Conservation (phyloP, 1,140 invertebrate genomes). For the Orius laevigatus region DNA sequence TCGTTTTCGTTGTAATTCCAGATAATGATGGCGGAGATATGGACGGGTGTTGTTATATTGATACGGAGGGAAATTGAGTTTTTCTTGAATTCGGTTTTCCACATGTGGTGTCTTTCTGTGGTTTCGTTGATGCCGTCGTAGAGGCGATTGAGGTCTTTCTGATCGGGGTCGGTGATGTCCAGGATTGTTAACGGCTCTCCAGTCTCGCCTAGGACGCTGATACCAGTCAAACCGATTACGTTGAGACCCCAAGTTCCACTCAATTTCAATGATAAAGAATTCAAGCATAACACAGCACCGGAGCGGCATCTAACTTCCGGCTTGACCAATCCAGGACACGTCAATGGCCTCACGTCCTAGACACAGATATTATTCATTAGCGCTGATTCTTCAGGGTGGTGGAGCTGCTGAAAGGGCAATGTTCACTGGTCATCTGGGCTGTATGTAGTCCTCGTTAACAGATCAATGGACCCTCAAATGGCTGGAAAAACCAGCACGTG, state of each 20-base stretch:
- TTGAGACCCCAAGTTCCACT: slow-evolving; percentile 18
- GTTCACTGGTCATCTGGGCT: no score
- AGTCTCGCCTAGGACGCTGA: slow-evolving; percentile 30
- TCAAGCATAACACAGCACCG: slow-evolving; percentile 20
- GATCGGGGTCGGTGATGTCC: slow-evolving; percentile 12
- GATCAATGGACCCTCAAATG: no score
- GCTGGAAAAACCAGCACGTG: no score
- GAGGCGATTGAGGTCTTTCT: slow-evolving; percentile 23
- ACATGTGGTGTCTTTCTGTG: slow-evolving; percentile 41
- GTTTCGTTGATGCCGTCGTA: slow-evolving; percentile 42
- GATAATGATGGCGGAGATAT: slow-evolving; percentile 36
- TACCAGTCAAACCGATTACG: slow-evolving; percentile 32
- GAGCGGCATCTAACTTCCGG: not conserved
- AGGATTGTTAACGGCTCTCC: slow-evolving; percentile 22
- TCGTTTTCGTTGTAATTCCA: slow-evolving; percentile 70
- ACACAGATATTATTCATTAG: no score
- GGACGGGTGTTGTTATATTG: slow-evolving; percentile 20
- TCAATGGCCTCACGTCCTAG: slow-evolving; percentile 22
- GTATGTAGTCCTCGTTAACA: no score
- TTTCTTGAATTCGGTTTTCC: slow-evolving; percentile 31
- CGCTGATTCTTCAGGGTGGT: no score
- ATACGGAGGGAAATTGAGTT: slow-evolving; percentile 17
- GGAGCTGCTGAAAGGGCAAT: no score
- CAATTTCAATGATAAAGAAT: slow-evolving; percentile 16
- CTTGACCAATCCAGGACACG: slow-evolving; percentile 14